Evolutionary conservation across 2,888 invertebrate species (phyloP).

Genomic region (Brachyopa scutellaris): DNA sequence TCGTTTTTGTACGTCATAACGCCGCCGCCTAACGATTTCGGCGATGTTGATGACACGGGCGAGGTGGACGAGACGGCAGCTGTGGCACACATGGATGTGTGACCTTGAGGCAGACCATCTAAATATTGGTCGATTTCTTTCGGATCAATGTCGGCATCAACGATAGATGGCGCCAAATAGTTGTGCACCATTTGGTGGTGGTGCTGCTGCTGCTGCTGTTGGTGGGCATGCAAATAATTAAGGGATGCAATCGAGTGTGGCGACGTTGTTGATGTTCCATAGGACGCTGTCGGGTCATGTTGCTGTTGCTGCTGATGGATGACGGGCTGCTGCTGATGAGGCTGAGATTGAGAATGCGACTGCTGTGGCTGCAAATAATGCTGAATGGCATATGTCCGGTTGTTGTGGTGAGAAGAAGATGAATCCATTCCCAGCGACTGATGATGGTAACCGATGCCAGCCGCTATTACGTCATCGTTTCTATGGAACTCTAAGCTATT

Average conservation of each 20-base stretch:
- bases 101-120: constrained; percentile 79
- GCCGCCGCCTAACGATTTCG: constrained; percentile 39
- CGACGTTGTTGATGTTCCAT: constrained; percentile 73
- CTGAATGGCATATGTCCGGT: constrained; percentile 68
- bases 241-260: constrained; percentile 79
- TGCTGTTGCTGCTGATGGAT: constrained; percentile 51
- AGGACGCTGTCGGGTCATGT: constrained; percentile 63
- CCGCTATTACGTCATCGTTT: constrained; percentile 46
- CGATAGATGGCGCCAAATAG: constrained; percentile 72
- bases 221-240: constrained; percentile 78
- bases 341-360: constrained; percentile 62
- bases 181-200: constrained; percentile 64
- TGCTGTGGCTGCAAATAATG: constrained; percentile 68
- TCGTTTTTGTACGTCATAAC: constrained; percentile 67
- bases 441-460: constrained; percentile 53
- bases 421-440: constrained; percentile 59
- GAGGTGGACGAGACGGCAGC: constrained; percentile 44
- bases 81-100: constrained; percentile 69
- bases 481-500: constrained; percentile 64
- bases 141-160: constrained; percentile 78
- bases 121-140: constrained; percentile 82
- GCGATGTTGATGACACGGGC: constrained; percentile 60
- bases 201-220: constrained; percentile 52
- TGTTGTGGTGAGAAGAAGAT: constrained; percentile 47
- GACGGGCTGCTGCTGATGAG: constrained; percentile 49